Evolutionary conservation across 2,888 invertebrate genomes (phyloP), one percentile per base, ranked within the genome.

Genomic region (Spodoptera picta): DNA sequence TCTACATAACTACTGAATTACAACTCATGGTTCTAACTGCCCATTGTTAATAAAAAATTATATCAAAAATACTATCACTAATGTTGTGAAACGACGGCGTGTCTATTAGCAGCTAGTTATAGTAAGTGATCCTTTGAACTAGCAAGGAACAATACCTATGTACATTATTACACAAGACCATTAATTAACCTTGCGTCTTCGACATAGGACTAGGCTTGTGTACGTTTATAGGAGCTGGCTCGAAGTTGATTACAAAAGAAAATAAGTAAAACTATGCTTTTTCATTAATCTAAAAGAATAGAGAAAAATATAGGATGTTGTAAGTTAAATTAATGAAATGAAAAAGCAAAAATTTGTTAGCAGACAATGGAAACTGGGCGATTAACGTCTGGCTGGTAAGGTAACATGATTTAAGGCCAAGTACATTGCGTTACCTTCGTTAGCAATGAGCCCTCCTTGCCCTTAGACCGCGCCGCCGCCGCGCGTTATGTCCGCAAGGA

Each of bases 381-480:
- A 50, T 50, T 6, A 55, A 24, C 69, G 60, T 52, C 10, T 64
- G 43, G 27, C 51, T 54, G 63, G 50, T 43, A 23, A 53, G 53
- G 61, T 65, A 50, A 10, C 44, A 55, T 60, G 58, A 60, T 60
- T 55, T 50, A 61, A 54, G 79, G 64, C 64, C 65, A 68, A 69
- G 67, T 68, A 65, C 68, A 65, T 69, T 56, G 47, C 60, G 77
- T 90, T 94, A 94, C 94, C 94, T 94, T 94, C 94, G 82, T 93
- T 92, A 91, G 90, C 92, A 88, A 94, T 93, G 85, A 94, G 94
- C 86, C 91, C 92, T 88, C 93, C 93, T 83, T 87, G 91, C 80
- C 92, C 92, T 93, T 87, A 80, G 80, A 82, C 82, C 78, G 83
- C 74, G 79, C 66, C 78, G 83, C 78, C 85, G 88, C 84, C 88